Conservation (phyloP, 2,797 vertebrate genomes). For the Epinephelus coioides region DNA sequence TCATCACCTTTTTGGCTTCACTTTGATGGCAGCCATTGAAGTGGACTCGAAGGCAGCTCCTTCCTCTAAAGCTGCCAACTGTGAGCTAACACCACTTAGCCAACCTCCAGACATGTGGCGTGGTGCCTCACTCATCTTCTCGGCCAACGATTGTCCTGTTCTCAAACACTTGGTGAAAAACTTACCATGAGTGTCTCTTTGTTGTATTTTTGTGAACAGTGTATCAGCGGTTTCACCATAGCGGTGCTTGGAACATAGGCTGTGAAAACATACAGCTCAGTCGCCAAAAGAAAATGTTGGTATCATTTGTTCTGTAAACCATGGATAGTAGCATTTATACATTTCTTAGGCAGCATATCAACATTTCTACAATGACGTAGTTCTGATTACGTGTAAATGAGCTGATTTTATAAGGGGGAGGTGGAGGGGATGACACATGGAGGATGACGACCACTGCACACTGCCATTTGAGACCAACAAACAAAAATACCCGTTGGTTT, state of each 20-base stretch:
- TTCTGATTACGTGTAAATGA: too few species aligned
- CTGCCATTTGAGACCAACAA: too few species aligned
- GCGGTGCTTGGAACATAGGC: background rate
- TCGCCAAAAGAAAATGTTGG: too few species aligned
- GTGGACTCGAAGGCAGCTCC: conserved; percentile 24
- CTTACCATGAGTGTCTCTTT: background rate
- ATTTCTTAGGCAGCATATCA: too few species aligned
- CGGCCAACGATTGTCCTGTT: conserved; percentile 20
- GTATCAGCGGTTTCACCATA: background rate
- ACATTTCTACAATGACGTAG: too few species aligned
- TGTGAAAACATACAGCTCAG: background rate
- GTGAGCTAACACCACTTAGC: conserved; percentile 18
- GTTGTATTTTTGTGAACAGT: background rate
- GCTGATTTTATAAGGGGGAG: too few species aligned
- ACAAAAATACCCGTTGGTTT: too few species aligned
- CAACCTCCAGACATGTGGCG: conserved; percentile 39
- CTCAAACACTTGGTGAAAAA: background rate
- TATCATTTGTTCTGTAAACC: too few species aligned
- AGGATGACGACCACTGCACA: too few species aligned
- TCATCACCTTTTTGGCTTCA: conserved; percentile 42
- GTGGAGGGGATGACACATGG: too few species aligned
- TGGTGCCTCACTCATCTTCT: conserved; percentile 22
- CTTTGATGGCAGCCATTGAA: conserved; percentile 49
- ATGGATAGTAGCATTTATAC: too few species aligned
- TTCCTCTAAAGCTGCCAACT: conserved; percentile 29